Percentiles rank a stretch among this genome's conserved stretches.
Evolutionary conservation across 2,113 vertebrate species (phyloP).

Genomic region (Pluvialis apricaria): DNA sequence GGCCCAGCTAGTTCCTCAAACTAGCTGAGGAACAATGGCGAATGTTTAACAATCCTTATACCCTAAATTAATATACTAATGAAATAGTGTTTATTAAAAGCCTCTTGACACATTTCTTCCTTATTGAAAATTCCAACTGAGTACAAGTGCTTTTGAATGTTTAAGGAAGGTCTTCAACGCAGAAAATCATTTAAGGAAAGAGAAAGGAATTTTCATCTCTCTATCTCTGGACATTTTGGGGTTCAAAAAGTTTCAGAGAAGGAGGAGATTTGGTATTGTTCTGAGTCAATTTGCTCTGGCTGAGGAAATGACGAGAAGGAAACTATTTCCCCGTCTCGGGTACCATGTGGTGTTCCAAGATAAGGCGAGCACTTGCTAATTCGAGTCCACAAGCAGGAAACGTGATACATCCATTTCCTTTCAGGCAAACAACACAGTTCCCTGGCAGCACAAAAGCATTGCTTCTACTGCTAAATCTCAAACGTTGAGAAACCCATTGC

Average conservation of each 20-base stretch:
- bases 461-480: conserved; percentile 56
- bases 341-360: conserved; percentile 89
- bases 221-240: neutral
- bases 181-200: neutral
- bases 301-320: conserved; percentile 90
- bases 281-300: conserved; percentile 68
- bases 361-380: conserved; percentile 92
- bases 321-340: conserved; percentile 83
- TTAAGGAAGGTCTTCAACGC: neutral
- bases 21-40: neutral
- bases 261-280: conserved; percentile 62
- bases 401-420: conserved; percentile 89
- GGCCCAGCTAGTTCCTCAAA: neutral
- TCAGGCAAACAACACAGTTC: conserved; percentile 81
- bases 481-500: conserved; percentile 46
- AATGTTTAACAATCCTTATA: neutral
- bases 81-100: neutral
- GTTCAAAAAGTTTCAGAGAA: conserved; percentile 13
- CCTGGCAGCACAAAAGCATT: conserved; percentile 64
- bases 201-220: neutral
- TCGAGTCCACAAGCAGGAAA: conserved; percentile 94
- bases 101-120: neutral
- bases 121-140: neutral
- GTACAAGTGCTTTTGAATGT: neutral
- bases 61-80: neutral